Evolutionary conservation across 2,113 vertebrate species (phyloP).

Genomic region (Hemibagrus wyckioides): DNA sequence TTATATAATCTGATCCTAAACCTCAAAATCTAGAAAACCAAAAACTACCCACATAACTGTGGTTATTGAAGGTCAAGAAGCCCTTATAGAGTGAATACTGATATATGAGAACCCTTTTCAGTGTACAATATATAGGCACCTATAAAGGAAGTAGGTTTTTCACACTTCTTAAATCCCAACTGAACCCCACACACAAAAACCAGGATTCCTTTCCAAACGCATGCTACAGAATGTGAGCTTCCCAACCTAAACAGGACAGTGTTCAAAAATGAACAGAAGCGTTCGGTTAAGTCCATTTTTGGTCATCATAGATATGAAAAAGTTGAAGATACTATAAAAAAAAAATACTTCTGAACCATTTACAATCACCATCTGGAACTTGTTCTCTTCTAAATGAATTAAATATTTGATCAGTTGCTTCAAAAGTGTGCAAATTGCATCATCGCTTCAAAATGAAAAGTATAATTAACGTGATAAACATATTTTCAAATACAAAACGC

Average conservation of each 20-base stretch:
- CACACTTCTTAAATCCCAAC: not conserved
- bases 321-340: not conserved
- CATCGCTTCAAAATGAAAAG: not conserved
- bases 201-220: not conserved
- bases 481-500: not conserved
- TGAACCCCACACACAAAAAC: not conserved
- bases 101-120: not conserved
- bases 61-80: not conserved
- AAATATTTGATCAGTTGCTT: not conserved
- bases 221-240: not conserved
- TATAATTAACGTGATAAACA: not conserved
- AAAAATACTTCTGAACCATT: not conserved
- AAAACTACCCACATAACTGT: not conserved
- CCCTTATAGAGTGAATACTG: not conserved
- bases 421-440: not conserved
- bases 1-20: not conserved
- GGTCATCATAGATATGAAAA: not conserved
- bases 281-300: not conserved
- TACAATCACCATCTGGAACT: not conserved
- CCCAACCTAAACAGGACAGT: not conserved
- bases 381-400: not conserved
- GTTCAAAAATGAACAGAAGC: not conserved
- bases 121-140: not conserved
- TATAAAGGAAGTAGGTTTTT: not conserved
- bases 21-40: not conserved